phyloP scores from a whole-genome alignment of 2,797 vertebrate genomes.

The Tenualosa thibaudeaui region DNA sequence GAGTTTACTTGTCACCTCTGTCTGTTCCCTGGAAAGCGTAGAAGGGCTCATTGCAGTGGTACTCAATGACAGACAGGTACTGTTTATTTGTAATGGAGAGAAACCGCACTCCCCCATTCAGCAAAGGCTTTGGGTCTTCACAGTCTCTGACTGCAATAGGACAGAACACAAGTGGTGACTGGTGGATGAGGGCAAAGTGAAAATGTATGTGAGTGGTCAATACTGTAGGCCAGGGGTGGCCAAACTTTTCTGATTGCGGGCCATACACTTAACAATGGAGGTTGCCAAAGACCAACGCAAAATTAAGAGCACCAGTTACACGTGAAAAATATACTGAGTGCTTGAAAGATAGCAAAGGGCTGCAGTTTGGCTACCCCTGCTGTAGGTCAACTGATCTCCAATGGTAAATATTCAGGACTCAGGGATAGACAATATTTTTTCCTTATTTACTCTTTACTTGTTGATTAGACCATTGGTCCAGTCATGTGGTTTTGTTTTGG shows the following conservation, averaged over 20 bases:
- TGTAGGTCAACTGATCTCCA: not conserved
- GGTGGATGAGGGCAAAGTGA: too few relatives aligned
- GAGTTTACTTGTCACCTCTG: not conserved
- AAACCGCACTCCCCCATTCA: not conserved
- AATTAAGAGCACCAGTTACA: too few relatives aligned
- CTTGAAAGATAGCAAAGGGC: too few relatives aligned
- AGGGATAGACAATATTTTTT: too few relatives aligned
- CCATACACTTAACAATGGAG: too few relatives aligned
- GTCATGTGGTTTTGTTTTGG: not conserved
- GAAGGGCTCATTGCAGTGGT: not conserved
- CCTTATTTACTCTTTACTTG: too few relatives aligned
- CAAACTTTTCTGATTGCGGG: too few relatives aligned
- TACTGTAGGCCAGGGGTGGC: not conserved
- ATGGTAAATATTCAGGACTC: not conserved
- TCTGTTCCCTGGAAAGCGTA: not conserved
- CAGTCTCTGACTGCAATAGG: not conserved
- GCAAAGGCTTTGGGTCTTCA: constrained; percentile 4
- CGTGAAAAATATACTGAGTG: too few relatives aligned
- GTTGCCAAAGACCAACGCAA: too few relatives aligned
- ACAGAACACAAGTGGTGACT: not conserved
- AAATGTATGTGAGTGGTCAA: not conserved
- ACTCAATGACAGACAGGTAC: constrained; percentile 19
- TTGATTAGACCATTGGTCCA: too few relatives aligned
- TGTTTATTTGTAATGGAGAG: not conserved
- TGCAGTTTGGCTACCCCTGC: too few relatives aligned